Evolutionary conservation across 2,797 vertebrate genomes (phyloP), one percentile per base, ranked within the genome.

Genomic region (Pyrocephalus nanus): DNA sequence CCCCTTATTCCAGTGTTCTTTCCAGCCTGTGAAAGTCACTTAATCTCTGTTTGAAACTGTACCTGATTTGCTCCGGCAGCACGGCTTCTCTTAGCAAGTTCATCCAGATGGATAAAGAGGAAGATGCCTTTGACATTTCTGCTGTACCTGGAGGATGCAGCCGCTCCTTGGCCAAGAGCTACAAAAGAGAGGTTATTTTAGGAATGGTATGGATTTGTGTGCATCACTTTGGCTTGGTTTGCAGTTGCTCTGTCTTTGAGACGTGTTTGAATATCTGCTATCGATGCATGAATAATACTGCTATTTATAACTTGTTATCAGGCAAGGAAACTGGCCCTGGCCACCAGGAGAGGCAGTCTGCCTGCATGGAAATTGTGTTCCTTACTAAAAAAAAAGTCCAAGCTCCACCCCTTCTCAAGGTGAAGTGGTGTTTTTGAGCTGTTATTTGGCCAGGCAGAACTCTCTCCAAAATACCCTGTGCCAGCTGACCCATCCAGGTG

Each of bases 11-110:
- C 40, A 93, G 26, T 95, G 88, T 85, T 95, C 94, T 92, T 88
- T 96, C 53, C 77, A 66, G 26, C 86, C 58, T 95, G 77, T 93
- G 78, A 96, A 94, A 94, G 64, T 85, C 90, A 94, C 91, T 95
- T 96, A 96, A 96, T 96, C 96, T 93, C 96, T 71, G 80, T 95
- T 95, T 97, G 96, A 97, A 88, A 50, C 80, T 90, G 66, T 79
- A 71, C 90, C 84, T 71, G 67, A 86, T 96, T 86, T 95, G 91
- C 93, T 96, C 91, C 11, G 26, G 88, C 91, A 88, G 95, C 88
- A 71, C 1, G 6, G 77, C 77, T 93, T 92, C 95, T 82, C 71
- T 89, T 87, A 65, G 66, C 2, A 6, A 92, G 95, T 96, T 94
- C 90, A 65, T 82, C 71, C 91, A 72, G 60, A 11, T 61, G 93